Percentiles rank a stretch among this genome's conserved stretches.
Evolutionary conservation across 37 sponge, comb jelly and placozoan species (phyloP).

Genomic region (Halichondria panicea): DNA sequence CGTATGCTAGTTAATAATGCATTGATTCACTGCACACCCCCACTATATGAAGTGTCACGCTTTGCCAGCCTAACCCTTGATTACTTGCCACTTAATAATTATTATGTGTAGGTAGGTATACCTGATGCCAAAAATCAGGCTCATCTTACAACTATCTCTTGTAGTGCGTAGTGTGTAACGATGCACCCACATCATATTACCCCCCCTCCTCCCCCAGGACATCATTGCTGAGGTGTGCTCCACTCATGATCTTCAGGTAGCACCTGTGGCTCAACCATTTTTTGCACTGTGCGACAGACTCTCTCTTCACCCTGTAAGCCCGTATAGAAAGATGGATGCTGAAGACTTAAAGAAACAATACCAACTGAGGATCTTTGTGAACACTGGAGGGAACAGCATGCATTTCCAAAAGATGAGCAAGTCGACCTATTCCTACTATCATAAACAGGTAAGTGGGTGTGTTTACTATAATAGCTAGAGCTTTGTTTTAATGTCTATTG

Average conservation of each 20-base stretch:
- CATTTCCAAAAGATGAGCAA: conserved; percentile 24
- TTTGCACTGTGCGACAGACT: conserved; percentile 53
- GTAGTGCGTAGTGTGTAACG: no score
- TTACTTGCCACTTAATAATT: no score
- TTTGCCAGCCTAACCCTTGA: no score
- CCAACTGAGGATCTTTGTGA: conserved; percentile 57
- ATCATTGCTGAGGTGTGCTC: conserved; percentile 33
- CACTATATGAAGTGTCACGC: no score
- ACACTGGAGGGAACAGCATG: conserved; percentile 27
- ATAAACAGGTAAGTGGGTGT: conserved; percentile 38
- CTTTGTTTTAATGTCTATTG: no score
- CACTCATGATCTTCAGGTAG: background rate
- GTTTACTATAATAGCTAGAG: background rate
- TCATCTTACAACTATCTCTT: no score
- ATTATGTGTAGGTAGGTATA: no score
- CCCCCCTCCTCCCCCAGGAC: conserved; percentile 10
- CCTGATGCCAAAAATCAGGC: no score
- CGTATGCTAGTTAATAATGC: no score
- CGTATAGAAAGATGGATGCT: conserved; percentile 22
- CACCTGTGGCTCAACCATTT: conserved; percentile 54
- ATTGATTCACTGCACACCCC: no score
- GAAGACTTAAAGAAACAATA: conserved; percentile 4
- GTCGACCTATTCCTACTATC: conserved; percentile 36
- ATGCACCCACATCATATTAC: no score
- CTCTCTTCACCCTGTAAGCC: conserved; percentile 14